These are phyloP conservation scores for Hafferia zeledoni DNA, from an alignment of 2,797 vertebrate species.

Conservation along the genomic window DNA sequence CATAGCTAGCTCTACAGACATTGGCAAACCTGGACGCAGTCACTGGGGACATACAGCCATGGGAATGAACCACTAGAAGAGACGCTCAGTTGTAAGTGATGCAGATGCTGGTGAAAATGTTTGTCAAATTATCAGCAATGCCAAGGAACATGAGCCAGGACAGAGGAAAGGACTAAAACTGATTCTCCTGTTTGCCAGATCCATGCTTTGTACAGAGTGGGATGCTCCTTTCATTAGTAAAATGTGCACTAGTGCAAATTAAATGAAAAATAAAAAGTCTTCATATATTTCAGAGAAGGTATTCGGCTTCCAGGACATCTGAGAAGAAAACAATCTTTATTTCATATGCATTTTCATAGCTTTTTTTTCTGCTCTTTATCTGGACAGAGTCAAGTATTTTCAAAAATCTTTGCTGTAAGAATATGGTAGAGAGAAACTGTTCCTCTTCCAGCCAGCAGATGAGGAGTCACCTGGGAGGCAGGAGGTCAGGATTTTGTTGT, in stretches of 20 bases:
- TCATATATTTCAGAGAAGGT: not conserved
- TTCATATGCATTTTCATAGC: not conserved
- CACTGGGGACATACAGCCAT: not conserved
- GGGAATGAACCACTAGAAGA: fast-evolving
- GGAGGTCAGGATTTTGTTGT: not conserved
- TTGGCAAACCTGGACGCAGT: not conserved
- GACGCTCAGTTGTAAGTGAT: fast-evolving
- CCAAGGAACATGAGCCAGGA: not conserved
- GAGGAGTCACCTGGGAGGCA: not conserved
- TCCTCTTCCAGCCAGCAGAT: not conserved
- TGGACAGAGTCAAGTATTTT: not conserved
- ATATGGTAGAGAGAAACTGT: not conserved
- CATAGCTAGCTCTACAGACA: not conserved
- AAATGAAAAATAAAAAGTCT: not conserved
- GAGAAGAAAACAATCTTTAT: not conserved
- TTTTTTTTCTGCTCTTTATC: not conserved
- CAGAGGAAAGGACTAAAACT: not conserved
- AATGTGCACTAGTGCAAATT: fast-evolving
- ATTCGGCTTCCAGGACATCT: not conserved
- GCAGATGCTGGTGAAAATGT: not conserved
- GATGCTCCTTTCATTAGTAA: not conserved
- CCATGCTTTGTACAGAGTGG: not conserved
- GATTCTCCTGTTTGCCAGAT: not conserved
- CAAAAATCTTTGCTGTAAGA: not conserved
- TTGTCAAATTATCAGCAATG: not conserved